Evolutionary conservation across 2,888 invertebrate species (phyloP).

Genomic region (Achlya flavicornis): DNA sequence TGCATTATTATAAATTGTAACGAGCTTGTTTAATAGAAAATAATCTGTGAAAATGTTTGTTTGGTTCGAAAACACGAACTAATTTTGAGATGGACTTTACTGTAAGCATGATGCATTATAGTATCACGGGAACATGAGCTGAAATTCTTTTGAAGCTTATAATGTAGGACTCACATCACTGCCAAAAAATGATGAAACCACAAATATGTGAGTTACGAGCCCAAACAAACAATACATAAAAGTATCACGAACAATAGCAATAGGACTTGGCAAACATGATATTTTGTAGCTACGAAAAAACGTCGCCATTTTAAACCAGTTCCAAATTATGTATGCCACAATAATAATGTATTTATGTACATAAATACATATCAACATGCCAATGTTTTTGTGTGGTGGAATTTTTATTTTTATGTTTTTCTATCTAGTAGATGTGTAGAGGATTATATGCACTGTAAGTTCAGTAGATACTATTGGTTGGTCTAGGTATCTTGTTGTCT

Average conservation of each 20-base stretch:
- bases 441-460: background rate
- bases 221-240: constrained; percentile 3
- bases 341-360: constrained; percentile 55
- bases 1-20: background rate
- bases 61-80: too few relatives aligned
- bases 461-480: background rate
- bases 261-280: constrained; percentile 22
- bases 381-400: constrained; percentile 37
- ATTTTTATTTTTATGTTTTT: constrained; percentile 42
- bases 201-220: background rate
- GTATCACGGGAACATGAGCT: too few relatives aligned
- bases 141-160: too few relatives aligned
- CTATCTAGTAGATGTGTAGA: constrained; percentile 8
- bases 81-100: too few relatives aligned
- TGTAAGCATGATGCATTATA: too few relatives aligned
- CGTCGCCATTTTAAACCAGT: constrained; percentile 54
- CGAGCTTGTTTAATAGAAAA: background rate
- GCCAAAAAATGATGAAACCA: background rate
- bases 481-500: background rate
- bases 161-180: background rate
- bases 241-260: constrained; percentile 8
- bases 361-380: constrained; percentile 48
- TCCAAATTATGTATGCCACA: constrained; percentile 51
- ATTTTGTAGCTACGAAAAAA: constrained; percentile 40
- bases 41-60: background rate